Percentiles rank a stretch among this genome's conserved stretches.
phyloP scores from a whole-genome alignment of 2,888 invertebrate genomes.

The Luffia ferchaultella region DNA sequence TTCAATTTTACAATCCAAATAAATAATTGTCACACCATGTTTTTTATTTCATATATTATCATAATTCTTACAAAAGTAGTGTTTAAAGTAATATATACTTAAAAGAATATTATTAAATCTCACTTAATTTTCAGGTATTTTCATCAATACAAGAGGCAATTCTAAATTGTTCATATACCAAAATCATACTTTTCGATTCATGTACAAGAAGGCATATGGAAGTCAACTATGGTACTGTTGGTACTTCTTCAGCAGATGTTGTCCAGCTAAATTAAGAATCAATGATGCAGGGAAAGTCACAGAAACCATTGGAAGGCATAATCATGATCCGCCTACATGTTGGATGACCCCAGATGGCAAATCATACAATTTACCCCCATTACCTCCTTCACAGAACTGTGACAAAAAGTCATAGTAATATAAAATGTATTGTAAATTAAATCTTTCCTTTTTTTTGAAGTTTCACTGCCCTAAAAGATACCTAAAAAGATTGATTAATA shows the following conservation, averaged over 20 bases:
- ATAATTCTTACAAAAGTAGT: too few relatives aligned
- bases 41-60: too few relatives aligned
- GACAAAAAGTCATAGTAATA: slow-evolving; percentile 27
- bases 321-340: slow-evolving; percentile 56
- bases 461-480: slow-evolving; percentile 14
- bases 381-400: slow-evolving; percentile 23
- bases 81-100: too few relatives aligned
- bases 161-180: slow-evolving; percentile 58
- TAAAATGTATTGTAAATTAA: slow-evolving; percentile 20
- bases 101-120: too few relatives aligned
- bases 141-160: slow-evolving; percentile 58
- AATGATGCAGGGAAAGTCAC: slow-evolving; percentile 54
- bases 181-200: slow-evolving; percentile 58
- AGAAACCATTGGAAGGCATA: slow-evolving; percentile 52
- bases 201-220: slow-evolving; percentile 61
- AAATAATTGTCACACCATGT: too few relatives aligned
- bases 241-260: slow-evolving; percentile 59
- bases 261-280: slow-evolving; percentile 52
- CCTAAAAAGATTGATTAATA: not conserved
- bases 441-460: slow-evolving; percentile 7
- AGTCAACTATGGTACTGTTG: slow-evolving; percentile 61
- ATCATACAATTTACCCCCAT: slow-evolving; percentile 47
- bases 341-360: slow-evolving; percentile 62
- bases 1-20: too few relatives aligned
- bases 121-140: slow-evolving; percentile 48